Base-by-base conservation (phyloP, 1,140 invertebrate species). In the Leptopilina boulardi region DNA sequence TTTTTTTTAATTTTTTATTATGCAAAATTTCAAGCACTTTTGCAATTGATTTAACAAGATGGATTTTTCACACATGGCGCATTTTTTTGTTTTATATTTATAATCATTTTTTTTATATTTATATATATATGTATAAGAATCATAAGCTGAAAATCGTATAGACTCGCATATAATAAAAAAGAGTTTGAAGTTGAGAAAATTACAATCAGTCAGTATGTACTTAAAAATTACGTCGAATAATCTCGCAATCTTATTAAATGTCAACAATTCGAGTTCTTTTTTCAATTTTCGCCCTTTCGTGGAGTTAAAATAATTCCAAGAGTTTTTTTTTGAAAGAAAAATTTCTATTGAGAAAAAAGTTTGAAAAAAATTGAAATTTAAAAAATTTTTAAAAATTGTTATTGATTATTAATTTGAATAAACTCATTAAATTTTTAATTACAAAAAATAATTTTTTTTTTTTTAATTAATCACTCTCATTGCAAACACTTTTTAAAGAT, bases 41-140 rank as follows among this genome's bases (percentile, higher is more conserved):
- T 70, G 30, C 21, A 54, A 70, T 77, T 77, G 73, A 11, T 26
- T 77, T 66, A 30, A 54, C 51, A 54, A 66, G 26, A 66, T 9
- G 9, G 38, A 15, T 59, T 59, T 59, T 54, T 59, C 21, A 18
- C 15, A n/a, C n/a, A 38, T 74, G 34, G 34, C 34, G 34, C 34
- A 38, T 38, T 38, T n/a, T n/a, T 38, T 5, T 30, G 26, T 30
- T 30, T 30, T 30, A 30, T 30, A 30, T 30, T n/a, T 30, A 30
- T 30, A 30, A 30, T 30, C 8, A 18, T 51, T 51, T 51, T n/a
- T 70, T 59, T 13, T 30, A n/a, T n/a, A n/a, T n/a, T n/a, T n/a
- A n/a, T n/a, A n/a, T n/a, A n/a, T n/a, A n/a, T n/a, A n/a, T n/a
- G 23, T 23, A 5, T 15, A 18, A 59, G 26, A 59, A 59, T 21